These are phyloP conservation scores for Macroteleia sp. DNA, from an alignment of 2,888 invertebrate genomes.

Conservation along the genomic window DNA sequence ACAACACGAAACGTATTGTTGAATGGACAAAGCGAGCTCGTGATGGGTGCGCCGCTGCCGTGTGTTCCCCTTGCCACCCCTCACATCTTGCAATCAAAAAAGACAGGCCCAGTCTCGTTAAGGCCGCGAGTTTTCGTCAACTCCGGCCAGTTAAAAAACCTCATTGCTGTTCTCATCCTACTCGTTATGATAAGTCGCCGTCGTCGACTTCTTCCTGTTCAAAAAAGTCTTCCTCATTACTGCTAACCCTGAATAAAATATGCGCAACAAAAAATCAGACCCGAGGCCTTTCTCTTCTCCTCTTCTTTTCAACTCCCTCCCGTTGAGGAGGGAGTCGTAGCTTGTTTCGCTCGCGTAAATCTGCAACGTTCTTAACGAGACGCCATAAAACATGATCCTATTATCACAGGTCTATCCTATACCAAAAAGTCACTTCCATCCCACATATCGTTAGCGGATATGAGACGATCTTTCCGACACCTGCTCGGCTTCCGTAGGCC, in stretches of 20 bases:
- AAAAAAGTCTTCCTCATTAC: constrained; percentile 47
- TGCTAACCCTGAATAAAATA: constrained; percentile 2
- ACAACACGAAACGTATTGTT: constrained; percentile 74
- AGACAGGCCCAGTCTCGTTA: constrained; percentile 21
- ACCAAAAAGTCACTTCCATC: constrained; percentile 70
- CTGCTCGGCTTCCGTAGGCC: constrained; percentile 56
- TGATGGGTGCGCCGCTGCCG: constrained; percentile 62
- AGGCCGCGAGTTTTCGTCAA: constrained; percentile 40
- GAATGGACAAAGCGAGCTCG: constrained; percentile 76
- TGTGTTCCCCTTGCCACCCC: constrained; percentile 39
- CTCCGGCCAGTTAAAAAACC: constrained; percentile 17
- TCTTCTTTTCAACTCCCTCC: constrained; percentile 5
- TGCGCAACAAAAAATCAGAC: constrained; percentile 1
- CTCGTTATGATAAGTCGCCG: constrained; percentile 51
- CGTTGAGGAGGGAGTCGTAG: too few relatives aligned
- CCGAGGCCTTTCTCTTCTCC: constrained; percentile 34
- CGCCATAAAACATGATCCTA: constrained; percentile 83
- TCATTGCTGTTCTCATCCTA: constrained; percentile 34
- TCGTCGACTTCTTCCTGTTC: constrained; percentile 20
- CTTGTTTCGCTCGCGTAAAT: constrained; percentile 72
- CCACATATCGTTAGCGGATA: constrained; percentile 51
- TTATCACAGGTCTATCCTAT: constrained; percentile 76
- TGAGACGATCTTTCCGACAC: constrained; percentile 46
- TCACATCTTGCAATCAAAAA: constrained; percentile 7
- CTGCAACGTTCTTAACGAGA: constrained; percentile 80